Evolutionary conservation across 2,888 invertebrate genomes (phyloP), one percentile per base, ranked within the genome.

Genomic region (Sepiola atlantica): DNA sequence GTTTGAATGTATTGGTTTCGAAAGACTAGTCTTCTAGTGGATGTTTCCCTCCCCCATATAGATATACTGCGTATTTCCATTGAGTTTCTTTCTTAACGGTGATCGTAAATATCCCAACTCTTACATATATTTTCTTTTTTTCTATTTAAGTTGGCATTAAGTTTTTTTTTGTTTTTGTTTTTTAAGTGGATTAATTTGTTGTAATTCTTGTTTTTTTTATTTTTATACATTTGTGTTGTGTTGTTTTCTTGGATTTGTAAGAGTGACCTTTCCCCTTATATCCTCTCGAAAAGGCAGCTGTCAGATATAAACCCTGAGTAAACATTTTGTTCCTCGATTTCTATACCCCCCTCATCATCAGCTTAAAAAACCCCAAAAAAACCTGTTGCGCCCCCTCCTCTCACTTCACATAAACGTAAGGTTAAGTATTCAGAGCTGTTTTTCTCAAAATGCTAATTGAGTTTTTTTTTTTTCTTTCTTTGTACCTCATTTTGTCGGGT

Each of bases 271-370:
- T 77, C 16, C n/a, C 16, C n/a, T 77, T 77, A n/a, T 14, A 77
- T 77, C 77, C 77, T 77, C n/a, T 77, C n/a, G 14, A 77, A 77
- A n/a, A 77, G 45, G 77, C 77, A 77, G 77, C 77, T 77, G 77
- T 77, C 77, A 77, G 77, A 77, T n/a, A 77, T n/a, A 77, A 77
- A 77, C 77, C 77, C 77, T n/a, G 28, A n/a, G 77, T 77, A 77
- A 77, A 77, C 77, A 77, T n/a, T 57, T 57, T 57, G 3, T 57
- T 57, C 21, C 21, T 18, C 3, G 57, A 0, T 57, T 21, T 57
- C 18, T 57, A 18, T 57, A 28, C 10, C 14, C 12, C n/a, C 16
- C 77, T n/a, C 77, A 2, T 45, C 45, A 45, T 45, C 45, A 45
- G 45, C 45, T 4, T 4, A 45, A 45, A 45, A 45, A 45, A 45